Base-by-base conservation (phyloP, 2,113 vertebrate species). In the Numenius arquata region DNA sequence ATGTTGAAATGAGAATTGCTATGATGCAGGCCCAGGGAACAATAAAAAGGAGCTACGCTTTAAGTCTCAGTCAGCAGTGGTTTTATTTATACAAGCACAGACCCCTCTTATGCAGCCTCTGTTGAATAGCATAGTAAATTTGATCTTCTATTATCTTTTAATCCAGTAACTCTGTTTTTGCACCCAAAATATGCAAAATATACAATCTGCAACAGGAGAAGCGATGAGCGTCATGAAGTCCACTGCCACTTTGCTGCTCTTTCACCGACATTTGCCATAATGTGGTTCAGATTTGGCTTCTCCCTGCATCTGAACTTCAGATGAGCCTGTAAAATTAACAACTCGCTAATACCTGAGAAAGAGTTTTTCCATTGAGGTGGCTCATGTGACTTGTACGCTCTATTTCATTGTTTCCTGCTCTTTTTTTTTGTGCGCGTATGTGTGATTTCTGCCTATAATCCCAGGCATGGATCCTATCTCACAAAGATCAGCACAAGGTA, bases 121-220 rank as follows among this genome's bases (percentile, higher is more conserved):
- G 27, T 81, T 6, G 14, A 87, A 80, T 3, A 74, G 11, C 14
- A 8, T 9, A 5, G 45, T 70, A 80, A 58, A 83, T 36, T 53
- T 1, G 0, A 61, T 61, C 2, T 55, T 58, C 10, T 52, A 0
- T 45, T 52, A 4, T 34, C 10, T n/a, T 84, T 89, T 61, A 53
- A 56, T 40, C 27, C 45, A n/a, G 29, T 36, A 56, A 40, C 34
- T 55, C 38, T 48, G 11, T 1, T 80, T 66, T 72, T 68, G 8
- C 13, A 72, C 10, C 6, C 22, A 63, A 41, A 38, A 92, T 59
- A 59, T 29, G n/a, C n/a, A n/a, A n/a, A n/a, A n/a, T n/a, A n/a
- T 48, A 71, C 11, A 67, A 45, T 22, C 5, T 5, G n/a, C 1
- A 23, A 16, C 19, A 75, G n/a, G n/a, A 74, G 47, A 71, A 85